Percentiles rank a stretch among this genome's conserved stretches.
Conservation (phyloP, 1,140 invertebrate genomes). For the Apis mellifera region Amel_HAv3.1 CM009938.2:6516501-6517000, state of each 20-base stretch:
- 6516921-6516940: conserved; percentile 51
- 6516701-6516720: conserved; percentile 48
- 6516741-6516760: conserved; percentile 32
- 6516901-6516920: conserved; percentile 54
- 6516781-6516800: conserved; percentile 41
- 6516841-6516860: conserved; percentile 69
- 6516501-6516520: conserved; percentile 52
- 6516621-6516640: conserved; percentile 57
- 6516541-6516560: conserved; percentile 24
- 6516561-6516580: conserved; percentile 16
- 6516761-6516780: conserved; percentile 48
- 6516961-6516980: conserved; percentile 87
- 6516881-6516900: conserved; percentile 32
- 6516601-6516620: conserved; percentile 72
- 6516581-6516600: conserved; percentile 37
- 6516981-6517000: conserved; percentile 93
- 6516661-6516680: conserved; percentile 68
- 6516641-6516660: conserved; percentile 67
- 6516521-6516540: conserved; percentile 48
- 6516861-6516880: conserved; percentile 40
- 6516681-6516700: conserved; percentile 68
- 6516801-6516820: conserved; percentile 52
- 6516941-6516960: conserved; percentile 60
- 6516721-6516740: conserved; percentile 23
- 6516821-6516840: conserved; percentile 74